Evolutionary conservation across 2,797 vertebrate genomes (phyloP).

Genomic region (Gymnopithys bicolor): DNA sequence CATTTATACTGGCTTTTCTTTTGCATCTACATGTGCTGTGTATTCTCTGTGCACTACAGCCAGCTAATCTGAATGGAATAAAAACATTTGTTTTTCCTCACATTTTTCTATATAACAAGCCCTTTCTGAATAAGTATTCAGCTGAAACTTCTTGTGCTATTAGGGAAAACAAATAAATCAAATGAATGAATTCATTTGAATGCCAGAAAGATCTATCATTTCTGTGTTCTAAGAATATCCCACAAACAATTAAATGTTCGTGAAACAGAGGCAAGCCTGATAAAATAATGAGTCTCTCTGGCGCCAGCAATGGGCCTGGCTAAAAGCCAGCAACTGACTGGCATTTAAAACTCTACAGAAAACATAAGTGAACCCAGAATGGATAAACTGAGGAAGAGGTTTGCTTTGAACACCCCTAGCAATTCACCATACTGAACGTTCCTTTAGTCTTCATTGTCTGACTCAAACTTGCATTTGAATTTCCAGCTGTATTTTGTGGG

Average conservation of each 20-base stretch:
- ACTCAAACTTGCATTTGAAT: background rate
- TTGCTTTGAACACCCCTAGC: background rate
- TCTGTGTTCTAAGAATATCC: constrained; percentile 66
- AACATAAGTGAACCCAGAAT: background rate
- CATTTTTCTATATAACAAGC: constrained; percentile 28
- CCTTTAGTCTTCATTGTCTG: background rate
- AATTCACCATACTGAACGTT: background rate
- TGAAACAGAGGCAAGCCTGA: constrained; percentile 49
- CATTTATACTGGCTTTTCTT: constrained; percentile 59
- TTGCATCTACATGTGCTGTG: background rate
- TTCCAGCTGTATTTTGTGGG: background rate
- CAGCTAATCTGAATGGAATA: constrained; percentile 36
- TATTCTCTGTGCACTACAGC: background rate
- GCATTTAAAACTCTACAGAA: constrained; percentile 1
- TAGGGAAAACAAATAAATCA: constrained; percentile 66
- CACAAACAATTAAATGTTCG: constrained; percentile 45
- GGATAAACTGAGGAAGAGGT: constrained; percentile 15
- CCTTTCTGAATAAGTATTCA: constrained; percentile 50
- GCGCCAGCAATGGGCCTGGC: constrained; percentile 45
- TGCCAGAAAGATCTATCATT: constrained; percentile 39
- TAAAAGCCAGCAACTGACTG: constrained; percentile 23
- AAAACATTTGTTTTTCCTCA: constrained; percentile 55
- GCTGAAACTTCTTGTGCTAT: constrained; percentile 18
- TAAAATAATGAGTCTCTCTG: constrained; percentile 63
- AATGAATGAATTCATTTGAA: constrained; percentile 41